Conservation (phyloP, 2,113 vertebrate species). For the Sprattus sprattus region DNA sequence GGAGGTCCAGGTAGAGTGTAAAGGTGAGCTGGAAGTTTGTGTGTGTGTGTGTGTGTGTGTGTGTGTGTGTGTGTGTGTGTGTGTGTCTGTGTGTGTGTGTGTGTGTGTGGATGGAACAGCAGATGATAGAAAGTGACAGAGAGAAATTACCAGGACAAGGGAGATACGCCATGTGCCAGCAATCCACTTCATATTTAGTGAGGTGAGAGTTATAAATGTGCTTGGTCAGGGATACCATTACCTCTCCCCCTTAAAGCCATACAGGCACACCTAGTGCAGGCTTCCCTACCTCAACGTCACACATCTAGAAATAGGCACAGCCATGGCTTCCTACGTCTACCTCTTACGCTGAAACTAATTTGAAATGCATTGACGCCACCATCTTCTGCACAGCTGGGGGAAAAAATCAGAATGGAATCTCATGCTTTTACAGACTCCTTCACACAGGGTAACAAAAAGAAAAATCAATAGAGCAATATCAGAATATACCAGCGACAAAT, state of each 20-base stretch:
- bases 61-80: conserved; percentile 1
- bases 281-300: not conserved
- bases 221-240: not conserved
- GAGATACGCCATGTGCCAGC: not conserved
- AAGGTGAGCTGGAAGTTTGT: not conserved
- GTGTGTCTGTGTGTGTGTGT: not conserved
- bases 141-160: not conserved
- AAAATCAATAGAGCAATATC: conserved; percentile 72
- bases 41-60: not conserved
- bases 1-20: not conserved
- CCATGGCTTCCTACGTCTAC: not conserved
- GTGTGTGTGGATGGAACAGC: not conserved
- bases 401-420: conserved; percentile 9
- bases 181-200: not conserved
- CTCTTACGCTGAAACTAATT: not conserved
- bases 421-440: conserved; percentile 39
- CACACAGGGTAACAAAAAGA: conserved; percentile 33
- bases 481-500: conserved; percentile 70
- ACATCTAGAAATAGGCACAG: not conserved
- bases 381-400: not conserved
- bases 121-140: not conserved
- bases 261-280: not conserved
- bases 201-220: not conserved
- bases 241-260: not conserved
- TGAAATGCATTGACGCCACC: not conserved